Evolutionary conservation across 2,888 invertebrate species (phyloP), one percentile per base, ranked within the genome.

Genomic region (Galerucella nymphaeae): DNA sequence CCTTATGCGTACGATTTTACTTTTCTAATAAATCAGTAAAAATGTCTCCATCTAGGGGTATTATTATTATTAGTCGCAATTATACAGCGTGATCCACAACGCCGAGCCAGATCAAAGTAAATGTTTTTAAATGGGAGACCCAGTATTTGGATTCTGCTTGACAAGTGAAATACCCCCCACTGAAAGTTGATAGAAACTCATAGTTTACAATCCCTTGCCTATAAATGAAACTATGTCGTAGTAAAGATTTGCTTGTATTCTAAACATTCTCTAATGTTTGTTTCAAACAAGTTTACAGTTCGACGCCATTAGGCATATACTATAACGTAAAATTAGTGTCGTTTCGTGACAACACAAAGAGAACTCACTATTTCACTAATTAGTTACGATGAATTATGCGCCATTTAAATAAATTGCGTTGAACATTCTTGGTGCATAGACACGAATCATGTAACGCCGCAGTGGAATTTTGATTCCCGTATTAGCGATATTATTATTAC

Each of bases 251-350:
- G n/a, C n/a, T 30, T n/a, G 59, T n/a, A 59, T 59, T 30, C 30
- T 30, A 59, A 59, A 59, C 30, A 59, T 59, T 59, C 58, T 59
- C 38, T n/a, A 38, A 59, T 38, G 16, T 59, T 59, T 59, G 59
- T 59, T 59, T 38, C 38, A n/a, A 59, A 8, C 59, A 59, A 14
- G 38, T 59, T 59, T 18, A 59, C 38, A 59, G 38, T 59, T 59
- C 38, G 30, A n/a, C 59, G n/a, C 59, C 59, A 59, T 30, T 38
- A 16, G 58, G 10, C 59, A 38, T 6, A n/a, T 14, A 1, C n/a
- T n/a, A n/a, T 14, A 38, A 59, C 30, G 16, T 30, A 14, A 59
- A 59, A 59, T 59, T 59, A 59, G 59, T 59, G 59, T n/a, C 38
- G 9, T 59, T 59, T n/a, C 38, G 59, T 59, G 59, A 14, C 59